phyloP scores from a whole-genome alignment of 2,113 vertebrate species.

The Passer montanus region DNA sequence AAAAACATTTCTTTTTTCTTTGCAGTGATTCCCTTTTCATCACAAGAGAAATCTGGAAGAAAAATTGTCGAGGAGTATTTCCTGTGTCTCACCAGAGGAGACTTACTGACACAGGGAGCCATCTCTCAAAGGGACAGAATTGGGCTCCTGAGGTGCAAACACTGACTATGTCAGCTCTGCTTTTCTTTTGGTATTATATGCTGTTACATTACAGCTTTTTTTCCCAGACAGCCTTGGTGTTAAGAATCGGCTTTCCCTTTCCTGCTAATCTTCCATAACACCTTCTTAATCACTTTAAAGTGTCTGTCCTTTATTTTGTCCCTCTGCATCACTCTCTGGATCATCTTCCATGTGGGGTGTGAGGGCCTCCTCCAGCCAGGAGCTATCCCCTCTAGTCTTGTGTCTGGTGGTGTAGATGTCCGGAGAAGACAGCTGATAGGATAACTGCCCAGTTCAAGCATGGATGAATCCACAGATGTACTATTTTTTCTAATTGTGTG shows the following conservation, averaged over 20 bases:
- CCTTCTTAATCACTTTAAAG: not conserved
- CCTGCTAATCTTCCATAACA: not conserved
- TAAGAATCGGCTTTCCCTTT: not conserved
- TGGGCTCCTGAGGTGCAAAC: not conserved
- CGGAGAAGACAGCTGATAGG: not conserved
- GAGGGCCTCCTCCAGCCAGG: not conserved
- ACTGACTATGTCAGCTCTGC: not conserved
- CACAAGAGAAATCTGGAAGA: not conserved
- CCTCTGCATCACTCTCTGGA: not conserved
- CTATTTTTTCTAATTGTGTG: not conserved
- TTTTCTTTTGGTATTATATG: not conserved
- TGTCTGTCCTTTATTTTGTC: not conserved
- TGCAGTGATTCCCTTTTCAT: not conserved
- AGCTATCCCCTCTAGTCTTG: not conserved
- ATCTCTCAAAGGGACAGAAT: not conserved
- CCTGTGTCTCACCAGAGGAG: not conserved
- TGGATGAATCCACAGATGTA: not conserved
- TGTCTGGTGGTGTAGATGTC: not conserved
- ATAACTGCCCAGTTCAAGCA: not conserved
- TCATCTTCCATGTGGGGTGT: not conserved
- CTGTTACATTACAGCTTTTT: not conserved
- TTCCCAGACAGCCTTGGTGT: not conserved
- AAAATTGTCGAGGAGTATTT: not conserved
- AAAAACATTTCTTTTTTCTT: constrained; percentile 4
- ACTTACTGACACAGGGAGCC: not conserved